These are phyloP conservation scores for Volucella inflata DNA, from an alignment of 2,888 invertebrate genomes.

Conservation along the genomic window DNA sequence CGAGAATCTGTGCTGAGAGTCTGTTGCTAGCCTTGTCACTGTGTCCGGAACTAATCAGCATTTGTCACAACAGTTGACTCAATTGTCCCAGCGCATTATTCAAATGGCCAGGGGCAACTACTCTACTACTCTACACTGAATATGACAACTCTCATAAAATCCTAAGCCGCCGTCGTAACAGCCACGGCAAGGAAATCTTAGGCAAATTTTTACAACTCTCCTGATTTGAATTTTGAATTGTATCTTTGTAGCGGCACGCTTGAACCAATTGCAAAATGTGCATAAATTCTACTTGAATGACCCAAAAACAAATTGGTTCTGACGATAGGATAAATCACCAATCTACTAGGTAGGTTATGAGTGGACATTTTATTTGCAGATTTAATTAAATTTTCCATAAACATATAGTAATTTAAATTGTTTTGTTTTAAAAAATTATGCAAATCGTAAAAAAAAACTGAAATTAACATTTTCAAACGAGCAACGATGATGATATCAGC, in stretches of 20 bases:
- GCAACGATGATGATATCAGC: background rate
- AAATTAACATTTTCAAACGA: constrained; percentile 12
- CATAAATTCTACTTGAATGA: constrained; percentile 16
- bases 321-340: background rate
- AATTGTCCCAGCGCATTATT: too few relatives aligned
- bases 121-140: too few relatives aligned
- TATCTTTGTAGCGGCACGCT: background rate
- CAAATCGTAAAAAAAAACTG: background rate
- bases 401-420: background rate
- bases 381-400: fast-evolving
- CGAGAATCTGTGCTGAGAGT: too few relatives aligned
- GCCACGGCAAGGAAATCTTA: background rate
- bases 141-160: too few relatives aligned
- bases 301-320: constrained; percentile 8
- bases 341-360: background rate
- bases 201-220: constrained; percentile 7
- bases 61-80: too few relatives aligned
- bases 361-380: too few relatives aligned
- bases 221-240: background rate
- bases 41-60: too few relatives aligned
- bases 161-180: too few relatives aligned
- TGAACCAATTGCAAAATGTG: constrained; percentile 27
- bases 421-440: background rate
- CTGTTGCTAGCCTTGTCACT: too few relatives aligned
- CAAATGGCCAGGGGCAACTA: too few relatives aligned